These are phyloP conservation scores for Xylota sylvarum DNA, from an alignment of 2,888 invertebrate genomes.

Conservation along the genomic window DNA sequence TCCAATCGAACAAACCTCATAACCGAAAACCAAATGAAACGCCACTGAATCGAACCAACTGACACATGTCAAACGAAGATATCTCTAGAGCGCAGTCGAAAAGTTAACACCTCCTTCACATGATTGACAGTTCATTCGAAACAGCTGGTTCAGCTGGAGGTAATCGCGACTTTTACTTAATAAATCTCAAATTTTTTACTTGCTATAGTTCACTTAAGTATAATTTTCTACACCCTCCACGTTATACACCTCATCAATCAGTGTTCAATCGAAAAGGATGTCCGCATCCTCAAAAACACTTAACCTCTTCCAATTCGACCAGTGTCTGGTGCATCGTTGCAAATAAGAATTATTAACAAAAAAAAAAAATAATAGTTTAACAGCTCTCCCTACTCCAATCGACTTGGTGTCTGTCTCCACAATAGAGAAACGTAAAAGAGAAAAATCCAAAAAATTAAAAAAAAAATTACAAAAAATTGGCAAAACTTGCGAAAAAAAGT, in stretches of 20 bases:
- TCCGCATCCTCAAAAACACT: slow-evolving; percentile 32
- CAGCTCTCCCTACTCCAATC: slow-evolving; percentile 18
- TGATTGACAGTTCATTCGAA: slow-evolving; percentile 77
- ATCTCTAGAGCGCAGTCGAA: slow-evolving; percentile 67
- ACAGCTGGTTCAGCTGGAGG: slow-evolving; percentile 77
- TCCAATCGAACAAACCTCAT: slow-evolving; percentile 34
- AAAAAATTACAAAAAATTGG: slow-evolving; percentile 47
- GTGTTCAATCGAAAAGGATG: slow-evolving; percentile 27
- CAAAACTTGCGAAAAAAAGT: slow-evolving; percentile 67
- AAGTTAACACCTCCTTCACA: slow-evolving; percentile 50
- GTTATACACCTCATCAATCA: slow-evolving; percentile 3
- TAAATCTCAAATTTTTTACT: slow-evolving; percentile 30
- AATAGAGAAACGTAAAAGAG: slow-evolving; percentile 53
- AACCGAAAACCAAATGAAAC: not conserved
- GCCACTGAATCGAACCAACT: slow-evolving; percentile 44
- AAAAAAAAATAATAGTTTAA: slow-evolving; percentile 10
- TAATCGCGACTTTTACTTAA: slow-evolving; percentile 58
- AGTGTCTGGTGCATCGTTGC: slow-evolving; percentile 29
- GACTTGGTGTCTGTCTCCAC: slow-evolving; percentile 1
- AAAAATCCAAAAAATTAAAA: slow-evolving; percentile 37
- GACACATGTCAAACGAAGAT: slow-evolving; percentile 40
- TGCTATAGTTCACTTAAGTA: slow-evolving; percentile 21
- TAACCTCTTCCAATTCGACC: slow-evolving; percentile 53
- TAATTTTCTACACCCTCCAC: slow-evolving; percentile 40
- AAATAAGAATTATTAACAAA: slow-evolving; percentile 21